A percentile compares a stretch with the other conserved stretches of the same genome.
phyloP scores from a whole-genome alignment of 2,797 vertebrate genomes.

The Alosa sapidissima region DNA sequence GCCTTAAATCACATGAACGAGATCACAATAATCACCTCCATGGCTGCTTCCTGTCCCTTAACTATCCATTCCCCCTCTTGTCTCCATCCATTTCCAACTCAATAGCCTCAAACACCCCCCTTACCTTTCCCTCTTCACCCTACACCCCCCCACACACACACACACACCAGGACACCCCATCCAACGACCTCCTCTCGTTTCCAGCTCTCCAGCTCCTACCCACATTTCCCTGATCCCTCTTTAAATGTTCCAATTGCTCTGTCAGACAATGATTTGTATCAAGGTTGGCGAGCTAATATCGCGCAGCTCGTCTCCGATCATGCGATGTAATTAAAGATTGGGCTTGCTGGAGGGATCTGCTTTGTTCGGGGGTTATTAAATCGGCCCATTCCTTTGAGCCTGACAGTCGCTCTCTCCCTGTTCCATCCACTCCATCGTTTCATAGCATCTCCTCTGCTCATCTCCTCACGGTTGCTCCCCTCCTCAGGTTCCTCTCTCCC shows the following conservation, averaged over 20 bases:
- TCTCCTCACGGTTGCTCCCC: background rate
- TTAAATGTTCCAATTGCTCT: constrained; percentile 66
- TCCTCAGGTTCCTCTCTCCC: background rate
- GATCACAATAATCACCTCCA: constrained; percentile 72
- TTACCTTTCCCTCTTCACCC: constrained; percentile 15
- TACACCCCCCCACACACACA: constrained; percentile 15
- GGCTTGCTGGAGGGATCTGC: constrained; percentile 57
- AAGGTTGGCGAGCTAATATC: constrained; percentile 66
- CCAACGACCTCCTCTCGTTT: constrained; percentile 9
- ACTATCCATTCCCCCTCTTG: constrained; percentile 68
- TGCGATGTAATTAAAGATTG: constrained; percentile 72
- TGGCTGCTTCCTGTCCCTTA: constrained; percentile 72
- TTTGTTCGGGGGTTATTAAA: constrained; percentile 70
- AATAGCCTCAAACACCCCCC: constrained; percentile 48
- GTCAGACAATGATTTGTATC: constrained; percentile 66
- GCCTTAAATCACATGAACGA: constrained; percentile 68
- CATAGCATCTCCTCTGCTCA: constrained; percentile 25
- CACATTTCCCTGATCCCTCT: constrained; percentile 31
- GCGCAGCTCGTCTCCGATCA: constrained; percentile 56
- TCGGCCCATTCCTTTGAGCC: constrained; percentile 54
- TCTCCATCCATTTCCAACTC: constrained; percentile 69
- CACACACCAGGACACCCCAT: constrained; percentile 15
- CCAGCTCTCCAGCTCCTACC: constrained; percentile 10
- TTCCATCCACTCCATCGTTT: constrained; percentile 40
- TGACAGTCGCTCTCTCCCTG: constrained; percentile 53